Percentiles rank a stretch among this genome's conserved stretches.
Conservation (phyloP, 1,140 invertebrate species). For the Limonius californicus region DNA sequence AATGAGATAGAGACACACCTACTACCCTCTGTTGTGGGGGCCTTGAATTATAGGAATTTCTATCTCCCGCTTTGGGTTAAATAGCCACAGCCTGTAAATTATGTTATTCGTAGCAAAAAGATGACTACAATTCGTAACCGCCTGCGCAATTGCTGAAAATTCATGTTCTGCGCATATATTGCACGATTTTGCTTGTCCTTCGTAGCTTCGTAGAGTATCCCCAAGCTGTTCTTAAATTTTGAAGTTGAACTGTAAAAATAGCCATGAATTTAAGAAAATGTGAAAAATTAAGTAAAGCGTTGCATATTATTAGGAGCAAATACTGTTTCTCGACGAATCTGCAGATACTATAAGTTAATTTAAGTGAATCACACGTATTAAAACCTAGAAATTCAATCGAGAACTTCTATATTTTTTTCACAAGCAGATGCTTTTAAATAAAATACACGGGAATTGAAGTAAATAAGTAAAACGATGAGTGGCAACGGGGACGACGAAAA, state of each 20-base stretch:
- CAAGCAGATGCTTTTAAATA: constrained; percentile 5
- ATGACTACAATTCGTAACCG: neutral
- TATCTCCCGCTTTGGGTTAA: too few relatives aligned
- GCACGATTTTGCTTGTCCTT: constrained; percentile 10
- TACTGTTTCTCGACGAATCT: neutral
- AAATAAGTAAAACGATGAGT: constrained; percentile 36
- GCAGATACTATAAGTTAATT: neutral
- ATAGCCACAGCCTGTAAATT: neutral
- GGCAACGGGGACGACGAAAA: constrained; percentile 45
- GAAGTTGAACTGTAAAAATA: constrained; percentile 11
- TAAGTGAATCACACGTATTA: neutral
- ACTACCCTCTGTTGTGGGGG: too few relatives aligned
- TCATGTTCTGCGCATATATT: neutral
- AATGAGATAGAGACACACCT: too few relatives aligned
- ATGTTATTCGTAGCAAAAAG: too few relatives aligned
- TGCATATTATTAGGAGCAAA: neutral
- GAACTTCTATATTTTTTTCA: neutral
- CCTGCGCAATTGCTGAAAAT: neutral
- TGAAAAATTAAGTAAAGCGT: neutral
- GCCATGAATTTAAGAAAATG: neutral
- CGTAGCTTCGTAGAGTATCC: neutral
- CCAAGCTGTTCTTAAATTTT: neutral
- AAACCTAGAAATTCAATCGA: neutral
- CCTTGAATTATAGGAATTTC: too few relatives aligned
- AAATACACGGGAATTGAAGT: neutral